Base-by-base conservation (phyloP, 1,140 invertebrate genomes). In the Melanaphis sacchari region DNA sequence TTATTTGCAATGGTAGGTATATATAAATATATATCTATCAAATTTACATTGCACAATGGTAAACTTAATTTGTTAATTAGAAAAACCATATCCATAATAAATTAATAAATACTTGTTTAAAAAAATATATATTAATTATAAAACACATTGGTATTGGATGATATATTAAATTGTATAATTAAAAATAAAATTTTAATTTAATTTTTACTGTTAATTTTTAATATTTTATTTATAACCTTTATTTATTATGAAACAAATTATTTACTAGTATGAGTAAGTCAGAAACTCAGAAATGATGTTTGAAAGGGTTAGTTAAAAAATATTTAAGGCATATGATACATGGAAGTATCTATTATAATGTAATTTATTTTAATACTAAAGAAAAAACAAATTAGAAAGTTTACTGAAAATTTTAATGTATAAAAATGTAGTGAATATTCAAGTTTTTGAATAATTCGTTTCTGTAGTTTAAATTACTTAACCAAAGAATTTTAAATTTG, bases 61-160 rank as follows among this genome's bases (percentile, higher is more conserved):
- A n/a, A 92, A 92, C 59, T 52, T 82, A 92, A 91, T 76, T 91
- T 91, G 43, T 49, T 82, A 43, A 91, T 91, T 66, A 76, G 59
- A 92, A 81, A 92, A 91, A 40, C 82, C 82, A 76, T 76, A 76
- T 76, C 59, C 59, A 18, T 76, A n/a, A 11, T 76, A n/a, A 0
- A 76, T 76, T 76, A n/a, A 15, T 76, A n/a, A 76, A 76, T 76
- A 76, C 4, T n/a, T 76, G 31, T 66, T 66, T 15, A 76, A 76
- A 76, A 54, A 76, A 76, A n/a, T 18, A n/a, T n/a, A 76, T 76
- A 18, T n/a, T n/a, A 76, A 76, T 76, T n/a, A n/a, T 15, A 76
- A 76, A 76, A n/a, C n/a, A n/a, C 59, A 76, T 15, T 1, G 2
- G 0, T 66, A 66, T 3, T 66, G 7, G 11, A 26, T 15, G 59